Evolutionary conservation across 1,140 invertebrate species (phyloP).

Genomic region (Drosophila miranda): DNA sequence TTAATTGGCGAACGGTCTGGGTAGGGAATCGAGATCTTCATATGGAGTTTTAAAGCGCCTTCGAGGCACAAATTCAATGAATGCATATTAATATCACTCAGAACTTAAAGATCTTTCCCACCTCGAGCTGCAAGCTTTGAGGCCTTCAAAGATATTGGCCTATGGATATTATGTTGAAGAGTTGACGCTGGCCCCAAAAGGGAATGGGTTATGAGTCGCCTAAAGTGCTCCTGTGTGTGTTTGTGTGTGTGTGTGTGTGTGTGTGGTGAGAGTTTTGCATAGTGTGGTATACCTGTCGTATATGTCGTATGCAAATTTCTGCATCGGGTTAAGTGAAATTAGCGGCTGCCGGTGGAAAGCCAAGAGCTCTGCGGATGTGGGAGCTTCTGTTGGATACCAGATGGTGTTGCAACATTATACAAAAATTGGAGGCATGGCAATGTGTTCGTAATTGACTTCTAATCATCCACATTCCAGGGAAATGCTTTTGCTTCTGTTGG

Average conservation of each 20-base stretch:
- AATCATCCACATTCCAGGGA: too few relatives aligned
- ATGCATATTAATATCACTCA: too few relatives aligned
- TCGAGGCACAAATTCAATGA: too few relatives aligned
- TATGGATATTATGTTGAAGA: conserved; percentile 35
- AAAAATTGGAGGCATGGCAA: too few relatives aligned
- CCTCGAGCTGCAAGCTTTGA: background rate
- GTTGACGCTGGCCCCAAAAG: conserved; percentile 33
- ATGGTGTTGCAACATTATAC: too few relatives aligned
- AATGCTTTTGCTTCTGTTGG: background rate
- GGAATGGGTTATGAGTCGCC: conserved; percentile 45
- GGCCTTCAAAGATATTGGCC: conserved; percentile 26
- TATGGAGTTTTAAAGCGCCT: too few relatives aligned
- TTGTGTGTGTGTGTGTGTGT: conserved; percentile 1
- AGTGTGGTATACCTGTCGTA: conserved; percentile 4
- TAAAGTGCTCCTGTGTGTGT: conserved; percentile 19
- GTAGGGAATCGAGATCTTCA: too few relatives aligned
- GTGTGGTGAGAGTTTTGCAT: background rate
- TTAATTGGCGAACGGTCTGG: too few relatives aligned
- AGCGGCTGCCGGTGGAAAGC: conserved; percentile 29
- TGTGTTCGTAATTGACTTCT: too few relatives aligned
- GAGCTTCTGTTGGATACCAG: too few relatives aligned
- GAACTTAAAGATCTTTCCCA: conserved; percentile 1
- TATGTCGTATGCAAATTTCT: conserved; percentile 34
- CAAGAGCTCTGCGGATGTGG: too few relatives aligned
- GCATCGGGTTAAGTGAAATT: conserved; percentile 46